Base-by-base conservation (phyloP, 2,888 invertebrate species). In the Limenitis camilla region DNA sequence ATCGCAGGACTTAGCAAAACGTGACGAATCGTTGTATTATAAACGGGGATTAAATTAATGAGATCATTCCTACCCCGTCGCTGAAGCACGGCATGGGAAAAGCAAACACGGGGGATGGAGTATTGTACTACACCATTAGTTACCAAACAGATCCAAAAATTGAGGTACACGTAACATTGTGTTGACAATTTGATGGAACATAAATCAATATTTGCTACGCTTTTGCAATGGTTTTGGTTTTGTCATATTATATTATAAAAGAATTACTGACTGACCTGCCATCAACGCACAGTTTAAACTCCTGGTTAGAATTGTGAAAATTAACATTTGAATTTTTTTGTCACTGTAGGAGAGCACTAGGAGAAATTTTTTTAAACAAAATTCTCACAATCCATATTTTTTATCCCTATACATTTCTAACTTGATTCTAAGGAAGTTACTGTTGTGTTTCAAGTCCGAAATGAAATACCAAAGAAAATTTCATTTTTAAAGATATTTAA, bases 1-100 rank as follows among this genome's bases (percentile, higher is more conserved):
- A 45, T 11, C 45, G 9, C 6, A 72, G 68, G 72, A 67, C 73
- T 65, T 79, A 79, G 67, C 54, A 55, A 66, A 64, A 71, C 76
- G 72, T 78, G 72, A 78, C 82, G 71, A 81, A 81, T 82, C 68
- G 62, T 62, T 61, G 73, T 76, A 81, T 82, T 81, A 78, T 78
- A 68, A 71, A 74, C 68, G 76, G 76, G 75, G 82, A 79, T 83
- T 77, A 77, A 71, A 76, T 75, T 82, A 81, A 84, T 72, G 75
- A 82, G 78, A 78, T 80, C 76, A 65, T 68, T 65, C 63, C 60
- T 70, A 65, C 78, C 81, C 79, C 66, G 63, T 63, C 60, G 65
- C 61, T 57, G 10, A 29, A 53, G 58, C 63, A 64, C 65, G 65
- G 72, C 81, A 81, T 86, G 86, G 81, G 86, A 87, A 87, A 84